Evolutionary conservation across 2,113 vertebrate species (phyloP).

Genomic region (Trachemys scripta): DNA sequence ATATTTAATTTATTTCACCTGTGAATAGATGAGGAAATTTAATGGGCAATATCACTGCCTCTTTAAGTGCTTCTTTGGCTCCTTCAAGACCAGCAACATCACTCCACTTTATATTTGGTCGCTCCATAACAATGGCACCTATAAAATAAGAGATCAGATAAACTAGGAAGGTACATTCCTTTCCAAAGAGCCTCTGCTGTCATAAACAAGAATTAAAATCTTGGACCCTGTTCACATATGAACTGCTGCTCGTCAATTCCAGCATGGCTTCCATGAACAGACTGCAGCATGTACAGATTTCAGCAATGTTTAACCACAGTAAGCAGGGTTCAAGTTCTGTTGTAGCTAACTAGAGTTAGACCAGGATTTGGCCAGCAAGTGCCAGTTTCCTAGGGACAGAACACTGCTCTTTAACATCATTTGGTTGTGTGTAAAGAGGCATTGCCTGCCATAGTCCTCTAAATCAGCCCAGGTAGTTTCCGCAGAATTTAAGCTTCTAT

Average conservation of each 20-base stretch:
- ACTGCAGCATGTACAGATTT: background rate
- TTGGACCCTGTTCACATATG: background rate
- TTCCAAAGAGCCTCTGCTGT: background rate
- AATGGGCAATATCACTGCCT: conserved; percentile 98
- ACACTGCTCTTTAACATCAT: background rate
- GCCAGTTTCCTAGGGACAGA: background rate
- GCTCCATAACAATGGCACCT: conserved; percentile 98
- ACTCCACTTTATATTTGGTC: conserved; percentile 95
- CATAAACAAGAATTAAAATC: background rate
- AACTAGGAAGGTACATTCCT: background rate
- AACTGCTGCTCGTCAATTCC: background rate
- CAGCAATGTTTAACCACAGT: background rate
- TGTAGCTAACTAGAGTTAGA: background rate
- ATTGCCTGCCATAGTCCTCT: background rate
- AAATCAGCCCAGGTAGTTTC: background rate
- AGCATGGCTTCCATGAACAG: background rate
- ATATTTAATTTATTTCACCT: conserved; percentile 78
- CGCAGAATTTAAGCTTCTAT: background rate
- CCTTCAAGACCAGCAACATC: conserved; percentile 97
- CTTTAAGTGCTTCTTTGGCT: conserved; percentile 98
- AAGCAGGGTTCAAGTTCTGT: background rate
- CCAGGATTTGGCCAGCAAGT: background rate
- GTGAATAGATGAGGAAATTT: conserved; percentile 99
- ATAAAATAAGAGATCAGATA: conserved; percentile 7
- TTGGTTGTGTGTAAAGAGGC: background rate